These are phyloP conservation scores for Sitta carolinensis DNA, from an alignment of 2,797 vertebrate species.

Conservation along the genomic window DNA sequence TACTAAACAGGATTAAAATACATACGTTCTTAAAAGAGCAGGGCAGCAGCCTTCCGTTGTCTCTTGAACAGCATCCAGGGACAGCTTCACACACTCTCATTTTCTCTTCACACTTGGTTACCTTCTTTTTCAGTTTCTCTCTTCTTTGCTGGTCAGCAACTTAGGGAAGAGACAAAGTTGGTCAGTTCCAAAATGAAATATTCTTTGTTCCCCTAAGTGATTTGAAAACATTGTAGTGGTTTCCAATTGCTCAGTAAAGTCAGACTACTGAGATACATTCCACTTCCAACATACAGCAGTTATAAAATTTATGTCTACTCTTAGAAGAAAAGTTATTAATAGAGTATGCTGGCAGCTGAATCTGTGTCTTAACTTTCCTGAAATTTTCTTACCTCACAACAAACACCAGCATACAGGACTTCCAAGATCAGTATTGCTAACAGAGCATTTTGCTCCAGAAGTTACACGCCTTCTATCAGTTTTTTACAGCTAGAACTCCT, in stretches of 20 bases:
- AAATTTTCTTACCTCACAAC: neutral
- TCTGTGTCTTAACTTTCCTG: neutral
- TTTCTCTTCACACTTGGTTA: conserved; percentile 68
- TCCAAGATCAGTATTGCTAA: neutral
- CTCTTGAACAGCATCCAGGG: conserved; percentile 70
- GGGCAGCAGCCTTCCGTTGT: conserved; percentile 60
- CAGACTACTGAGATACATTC: neutral
- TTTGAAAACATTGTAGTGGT: neutral
- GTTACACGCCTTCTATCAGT: neutral
- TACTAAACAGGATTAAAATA: neutral
- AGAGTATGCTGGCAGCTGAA: neutral
- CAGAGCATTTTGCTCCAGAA: neutral
- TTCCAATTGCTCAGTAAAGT: neutral
- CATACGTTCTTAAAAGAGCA: conserved; percentile 77
- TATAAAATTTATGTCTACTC: neutral
- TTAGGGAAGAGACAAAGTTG: conserved; percentile 64
- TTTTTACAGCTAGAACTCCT: neutral
- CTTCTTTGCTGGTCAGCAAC: conserved; percentile 88
- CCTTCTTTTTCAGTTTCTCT: conserved; percentile 80
- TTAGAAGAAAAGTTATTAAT: neutral
- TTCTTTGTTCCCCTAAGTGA: neutral
- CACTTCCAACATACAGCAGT: neutral
- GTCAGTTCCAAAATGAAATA: neutral
- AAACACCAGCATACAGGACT: neutral
- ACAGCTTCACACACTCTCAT: conserved; percentile 71